Evolutionary conservation across 1,140 invertebrate species (phyloP).

Genomic region (Luehdorfia chinensis): DNA sequence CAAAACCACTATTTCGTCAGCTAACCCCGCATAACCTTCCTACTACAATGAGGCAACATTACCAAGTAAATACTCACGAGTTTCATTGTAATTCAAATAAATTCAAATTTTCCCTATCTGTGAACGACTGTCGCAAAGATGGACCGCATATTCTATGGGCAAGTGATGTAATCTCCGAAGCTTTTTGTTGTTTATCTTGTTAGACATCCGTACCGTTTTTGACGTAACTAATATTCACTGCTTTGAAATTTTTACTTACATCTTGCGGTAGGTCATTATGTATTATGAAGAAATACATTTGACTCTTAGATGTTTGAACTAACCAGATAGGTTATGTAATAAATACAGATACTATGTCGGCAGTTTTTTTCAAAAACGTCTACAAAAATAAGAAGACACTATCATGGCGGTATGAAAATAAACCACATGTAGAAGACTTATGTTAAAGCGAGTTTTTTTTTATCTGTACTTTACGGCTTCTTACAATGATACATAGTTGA

Average conservation of each 20-base stretch:
- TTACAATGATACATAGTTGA: no score
- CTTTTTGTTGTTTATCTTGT: slow-evolving; percentile 7
- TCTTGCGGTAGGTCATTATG: slow-evolving; percentile 8
- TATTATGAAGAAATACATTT: no score
- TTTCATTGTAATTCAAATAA: slow-evolving; percentile 13
- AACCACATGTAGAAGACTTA: no score
- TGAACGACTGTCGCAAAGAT: slow-evolving; percentile 2
- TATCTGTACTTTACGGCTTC: no score
- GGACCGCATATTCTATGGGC: not conserved
- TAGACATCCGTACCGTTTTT: not conserved
- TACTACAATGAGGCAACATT: slow-evolving; percentile 11
- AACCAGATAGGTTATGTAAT: no score
- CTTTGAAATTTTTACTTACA: slow-evolving; percentile 5
- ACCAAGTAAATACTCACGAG: slow-evolving; percentile 5
- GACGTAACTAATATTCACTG: not conserved
- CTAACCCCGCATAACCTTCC: slow-evolving; percentile 11
- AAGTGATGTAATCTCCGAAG: slow-evolving; percentile 2
- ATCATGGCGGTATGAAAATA: no score
- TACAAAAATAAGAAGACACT: no score
- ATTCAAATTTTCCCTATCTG: slow-evolving; percentile 10
- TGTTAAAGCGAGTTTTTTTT: no score
- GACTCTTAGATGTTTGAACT: no score
- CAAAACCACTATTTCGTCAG: slow-evolving; percentile 4
- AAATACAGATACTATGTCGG: no score
- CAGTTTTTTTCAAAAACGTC: no score